Percentiles rank a stretch among this genome's conserved stretches.
These are phyloP conservation scores for Hyperopisus bebe DNA, from an alignment of 2,113 vertebrate genomes.

Conservation along the genomic window DNA sequence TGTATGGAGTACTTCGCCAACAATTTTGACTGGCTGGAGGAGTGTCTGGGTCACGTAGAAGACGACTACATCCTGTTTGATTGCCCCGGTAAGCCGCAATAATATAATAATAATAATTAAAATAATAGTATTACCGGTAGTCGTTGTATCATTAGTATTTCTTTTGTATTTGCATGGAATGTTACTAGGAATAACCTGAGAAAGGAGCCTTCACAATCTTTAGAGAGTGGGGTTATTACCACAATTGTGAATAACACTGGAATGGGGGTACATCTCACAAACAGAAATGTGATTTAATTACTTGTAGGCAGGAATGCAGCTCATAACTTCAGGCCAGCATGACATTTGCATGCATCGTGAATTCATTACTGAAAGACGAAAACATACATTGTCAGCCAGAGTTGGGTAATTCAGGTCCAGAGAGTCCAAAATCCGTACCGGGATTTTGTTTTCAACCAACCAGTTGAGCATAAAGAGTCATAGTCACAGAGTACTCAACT, in stretches of 20 bases:
- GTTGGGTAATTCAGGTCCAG: too few species aligned
- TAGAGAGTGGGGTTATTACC: not conserved
- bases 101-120: not conserved
- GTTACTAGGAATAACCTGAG: not conserved
- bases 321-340: not conserved
- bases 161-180: not conserved
- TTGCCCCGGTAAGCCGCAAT: constrained; percentile 76
- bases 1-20: constrained; percentile 97
- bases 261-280: not conserved
- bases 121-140: not conserved
- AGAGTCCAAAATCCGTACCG: too few species aligned
- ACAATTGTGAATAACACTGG: not conserved
- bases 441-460: too few species aligned
- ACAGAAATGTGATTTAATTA: not conserved
- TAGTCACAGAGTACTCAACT: too few species aligned
- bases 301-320: not conserved
- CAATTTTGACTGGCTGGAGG: constrained; percentile 91
- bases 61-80: constrained; percentile 96
- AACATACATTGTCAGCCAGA: not conserved
- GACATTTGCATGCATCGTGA: not conserved
- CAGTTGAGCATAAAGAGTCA: too few species aligned
- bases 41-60: constrained; percentile 82
- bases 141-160: not conserved
- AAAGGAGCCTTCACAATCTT: not conserved
- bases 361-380: not conserved